These are phyloP conservation scores for Saturnia pavonia DNA, from an alignment of 2,888 invertebrate genomes.

Conservation along the genomic window DNA sequence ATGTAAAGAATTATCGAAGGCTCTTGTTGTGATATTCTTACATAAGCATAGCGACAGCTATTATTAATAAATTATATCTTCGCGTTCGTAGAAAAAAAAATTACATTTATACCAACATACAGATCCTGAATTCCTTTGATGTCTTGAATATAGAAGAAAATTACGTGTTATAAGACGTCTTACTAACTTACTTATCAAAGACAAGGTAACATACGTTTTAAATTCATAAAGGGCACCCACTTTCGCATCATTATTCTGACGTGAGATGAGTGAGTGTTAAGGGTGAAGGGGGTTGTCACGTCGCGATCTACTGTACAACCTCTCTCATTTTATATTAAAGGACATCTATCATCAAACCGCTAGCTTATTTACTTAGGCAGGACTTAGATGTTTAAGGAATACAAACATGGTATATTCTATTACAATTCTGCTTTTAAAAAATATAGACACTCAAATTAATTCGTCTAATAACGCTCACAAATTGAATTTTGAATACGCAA, in stretches of 20 bases:
- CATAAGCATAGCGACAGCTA: too few species aligned
- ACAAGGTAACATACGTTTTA: slow-evolving; percentile 2
- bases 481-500: too few species aligned
- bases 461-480: too few species aligned
- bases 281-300: not conserved
- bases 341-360: not conserved
- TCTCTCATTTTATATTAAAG: not conserved
- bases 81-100: not conserved
- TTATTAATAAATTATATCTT: too few species aligned
- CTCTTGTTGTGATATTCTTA: too few species aligned
- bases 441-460: too few species aligned
- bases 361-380: not conserved
- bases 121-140: not conserved
- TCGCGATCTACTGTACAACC: not conserved
- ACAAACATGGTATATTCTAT: not conserved
- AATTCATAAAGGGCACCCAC: slow-evolving; percentile 2
- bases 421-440: too few species aligned
- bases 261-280: not conserved
- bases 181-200: not conserved
- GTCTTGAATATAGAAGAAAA: not conserved
- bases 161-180: not conserved
- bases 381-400: not conserved
- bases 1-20: too few species aligned
- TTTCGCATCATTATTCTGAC: slow-evolving; percentile 8
- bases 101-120: not conserved